These are phyloP conservation scores for Geococcyx californianus DNA, from an alignment of 2,113 vertebrate genomes.

Conservation along the genomic window DNA sequence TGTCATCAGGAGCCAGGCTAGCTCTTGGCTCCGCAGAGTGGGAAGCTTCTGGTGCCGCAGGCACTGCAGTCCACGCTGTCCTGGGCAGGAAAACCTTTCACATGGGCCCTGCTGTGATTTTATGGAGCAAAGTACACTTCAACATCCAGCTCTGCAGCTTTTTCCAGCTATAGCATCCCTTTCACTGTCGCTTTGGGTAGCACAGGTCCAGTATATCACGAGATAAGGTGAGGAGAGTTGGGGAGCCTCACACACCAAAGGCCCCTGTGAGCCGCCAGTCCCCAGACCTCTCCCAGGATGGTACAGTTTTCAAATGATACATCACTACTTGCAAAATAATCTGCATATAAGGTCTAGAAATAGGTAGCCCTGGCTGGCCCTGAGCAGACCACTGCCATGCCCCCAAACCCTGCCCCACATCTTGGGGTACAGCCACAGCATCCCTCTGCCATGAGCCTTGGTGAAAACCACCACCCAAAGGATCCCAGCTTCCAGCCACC, in stretches of 20 bases:
- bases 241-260: not conserved
- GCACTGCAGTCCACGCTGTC: accelerated
- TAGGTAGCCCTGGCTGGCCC: not conserved
- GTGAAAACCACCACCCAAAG: not conserved
- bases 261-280: not conserved
- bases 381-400: not conserved
- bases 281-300: not conserved
- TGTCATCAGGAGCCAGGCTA: not conserved
- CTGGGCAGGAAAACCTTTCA: not conserved
- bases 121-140: too few relatives aligned
- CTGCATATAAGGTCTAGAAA: not conserved
- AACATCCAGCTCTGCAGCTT: not conserved
- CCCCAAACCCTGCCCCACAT: not conserved
- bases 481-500: not conserved
- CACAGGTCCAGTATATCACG: accelerated
- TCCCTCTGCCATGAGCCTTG: not conserved
- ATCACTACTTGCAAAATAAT: not conserved
- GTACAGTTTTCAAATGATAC: not conserved
- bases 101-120: not conserved
- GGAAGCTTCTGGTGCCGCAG: not conserved
- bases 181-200: accelerated
- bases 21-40: accelerated
- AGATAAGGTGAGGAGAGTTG: not conserved
- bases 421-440: not conserved
- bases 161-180: not conserved